phyloP scores from a whole-genome alignment of 92 coral and sea anemone genomes.

The Zoanthus solanderi region DNA sequence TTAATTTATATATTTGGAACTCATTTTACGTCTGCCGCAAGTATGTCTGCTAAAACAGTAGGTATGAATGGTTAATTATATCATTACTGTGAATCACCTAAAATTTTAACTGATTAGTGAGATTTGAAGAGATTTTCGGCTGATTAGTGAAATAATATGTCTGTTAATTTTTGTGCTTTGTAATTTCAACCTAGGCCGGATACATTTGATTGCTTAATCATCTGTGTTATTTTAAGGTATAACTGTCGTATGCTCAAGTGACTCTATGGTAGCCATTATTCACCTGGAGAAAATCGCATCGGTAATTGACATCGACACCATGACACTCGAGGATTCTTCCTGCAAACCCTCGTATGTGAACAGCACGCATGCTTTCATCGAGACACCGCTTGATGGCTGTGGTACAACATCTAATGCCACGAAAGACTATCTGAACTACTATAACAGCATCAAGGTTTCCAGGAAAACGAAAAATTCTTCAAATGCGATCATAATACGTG shows the following conservation, averaged over 20 bases:
- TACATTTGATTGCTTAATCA: too few species aligned
- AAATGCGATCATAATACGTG: constrained; percentile 68
- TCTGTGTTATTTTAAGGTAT: neutral
- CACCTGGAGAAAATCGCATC: constrained; percentile 42
- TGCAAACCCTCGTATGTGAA: constrained; percentile 52
- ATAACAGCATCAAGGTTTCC: constrained; percentile 47
- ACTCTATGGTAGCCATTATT: constrained; percentile 49
- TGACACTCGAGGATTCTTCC: constrained; percentile 49
- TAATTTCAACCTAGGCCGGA: too few species aligned
- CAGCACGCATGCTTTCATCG: constrained; percentile 56
- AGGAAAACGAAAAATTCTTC: constrained; percentile 12
- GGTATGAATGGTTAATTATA: too few species aligned
- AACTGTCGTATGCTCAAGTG: constrained; percentile 54
- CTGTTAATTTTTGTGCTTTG: too few species aligned
- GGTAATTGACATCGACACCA: constrained; percentile 31
- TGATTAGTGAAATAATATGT: too few species aligned
- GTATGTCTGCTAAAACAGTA: too few species aligned
- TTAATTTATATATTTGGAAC: too few species aligned
- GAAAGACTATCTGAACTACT: constrained; percentile 58
- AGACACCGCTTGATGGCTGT: constrained; percentile 70
- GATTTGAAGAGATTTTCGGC: too few species aligned
- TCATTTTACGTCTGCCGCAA: too few species aligned
- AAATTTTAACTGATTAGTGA: too few species aligned
- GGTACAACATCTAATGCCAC: constrained; percentile 65
- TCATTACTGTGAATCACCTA: too few species aligned